A percentile compares a stretch with the other conserved stretches of the same genome.
Evolutionary conservation across 2,888 invertebrate species (phyloP).

Genomic region (Amiota communis): DNA sequence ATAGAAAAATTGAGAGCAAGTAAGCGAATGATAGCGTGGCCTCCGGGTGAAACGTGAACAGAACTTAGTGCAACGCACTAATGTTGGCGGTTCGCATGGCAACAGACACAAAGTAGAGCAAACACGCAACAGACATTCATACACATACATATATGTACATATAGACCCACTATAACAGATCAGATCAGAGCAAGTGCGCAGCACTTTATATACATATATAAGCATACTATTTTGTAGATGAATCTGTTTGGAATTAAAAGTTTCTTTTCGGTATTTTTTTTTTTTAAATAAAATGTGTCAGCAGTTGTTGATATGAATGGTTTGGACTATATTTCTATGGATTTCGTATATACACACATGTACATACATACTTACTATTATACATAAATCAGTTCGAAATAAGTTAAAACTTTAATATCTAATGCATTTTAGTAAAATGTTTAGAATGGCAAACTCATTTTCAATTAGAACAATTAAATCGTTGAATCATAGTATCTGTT

Average conservation of each 20-base stretch:
- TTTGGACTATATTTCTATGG: too few relatives aligned
- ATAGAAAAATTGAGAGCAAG: not conserved
- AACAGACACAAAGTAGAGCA: slow-evolving; percentile 23
- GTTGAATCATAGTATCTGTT: too few relatives aligned
- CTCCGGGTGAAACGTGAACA: not conserved
- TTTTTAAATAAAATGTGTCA: too few relatives aligned
- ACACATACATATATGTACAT: not conserved
- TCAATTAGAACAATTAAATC: too few relatives aligned
- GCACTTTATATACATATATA: not conserved
- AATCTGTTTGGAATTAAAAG: not conserved
- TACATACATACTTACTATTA: too few relatives aligned
- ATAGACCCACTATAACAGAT: not conserved
- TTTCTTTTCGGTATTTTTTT: not conserved
- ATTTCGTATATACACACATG: too few relatives aligned
- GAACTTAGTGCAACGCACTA: not conserved
- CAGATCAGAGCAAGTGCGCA: not conserved
- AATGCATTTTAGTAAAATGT: too few relatives aligned
- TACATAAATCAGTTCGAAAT: too few relatives aligned
- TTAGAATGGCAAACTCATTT: too few relatives aligned
- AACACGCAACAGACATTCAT: not conserved
- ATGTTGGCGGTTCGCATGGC: slow-evolving; percentile 18
- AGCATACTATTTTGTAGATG: not conserved
- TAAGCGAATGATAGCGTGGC: not conserved
- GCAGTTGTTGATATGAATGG: too few relatives aligned
- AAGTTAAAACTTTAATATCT: too few relatives aligned